Evolutionary conservation across 64 coral and sea anemone species (phyloP).

Genomic region (Montipora cactus): DNA sequence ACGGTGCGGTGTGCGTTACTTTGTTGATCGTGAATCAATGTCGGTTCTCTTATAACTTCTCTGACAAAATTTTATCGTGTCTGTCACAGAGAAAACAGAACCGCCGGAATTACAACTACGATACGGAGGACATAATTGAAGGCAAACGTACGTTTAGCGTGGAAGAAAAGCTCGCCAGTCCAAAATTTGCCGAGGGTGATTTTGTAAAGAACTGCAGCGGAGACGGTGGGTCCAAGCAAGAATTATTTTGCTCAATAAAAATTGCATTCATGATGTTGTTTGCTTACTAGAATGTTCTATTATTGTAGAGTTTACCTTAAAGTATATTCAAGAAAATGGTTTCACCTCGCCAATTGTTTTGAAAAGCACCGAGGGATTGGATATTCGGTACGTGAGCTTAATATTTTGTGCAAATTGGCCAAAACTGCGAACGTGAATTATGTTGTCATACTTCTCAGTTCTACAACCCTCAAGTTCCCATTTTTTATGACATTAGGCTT

Average conservation of each 20-base stretch:
- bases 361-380: slow-evolving; percentile 87
- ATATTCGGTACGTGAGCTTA: slow-evolving; percentile 80
- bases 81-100: slow-evolving; percentile 78
- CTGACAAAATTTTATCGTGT: slow-evolving; percentile 37
- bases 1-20: slow-evolving; percentile 30
- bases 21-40: slow-evolving; percentile 2
- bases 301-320: slow-evolving; percentile 92
- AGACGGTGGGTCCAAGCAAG: slow-evolving; percentile 82
- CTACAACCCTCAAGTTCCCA: not conserved
- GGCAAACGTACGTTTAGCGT: slow-evolving; percentile 99
- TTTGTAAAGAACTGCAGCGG: slow-evolving; percentile 88
- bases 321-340: slow-evolving; percentile 92
- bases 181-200: slow-evolving; percentile 80
- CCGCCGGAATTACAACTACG: slow-evolving; percentile 92
- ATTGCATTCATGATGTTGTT: slow-evolving; percentile 26
- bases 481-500: slow-evolving; percentile 80
- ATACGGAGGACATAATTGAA: slow-evolving; percentile 93
- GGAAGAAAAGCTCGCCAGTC: slow-evolving; percentile 90
- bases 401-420: slow-evolving; percentile 7
- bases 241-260: slow-evolving; percentile 80
- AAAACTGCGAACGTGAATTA: not conserved
- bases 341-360: slow-evolving; percentile 84
- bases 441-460: not conserved
- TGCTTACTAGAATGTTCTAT: slow-evolving; percentile 68
- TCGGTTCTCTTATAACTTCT: slow-evolving; percentile 8